These are phyloP conservation scores for Acestrorhynchus altus DNA, from an alignment of 2,797 vertebrate genomes.

Conservation along the genomic window DNA sequence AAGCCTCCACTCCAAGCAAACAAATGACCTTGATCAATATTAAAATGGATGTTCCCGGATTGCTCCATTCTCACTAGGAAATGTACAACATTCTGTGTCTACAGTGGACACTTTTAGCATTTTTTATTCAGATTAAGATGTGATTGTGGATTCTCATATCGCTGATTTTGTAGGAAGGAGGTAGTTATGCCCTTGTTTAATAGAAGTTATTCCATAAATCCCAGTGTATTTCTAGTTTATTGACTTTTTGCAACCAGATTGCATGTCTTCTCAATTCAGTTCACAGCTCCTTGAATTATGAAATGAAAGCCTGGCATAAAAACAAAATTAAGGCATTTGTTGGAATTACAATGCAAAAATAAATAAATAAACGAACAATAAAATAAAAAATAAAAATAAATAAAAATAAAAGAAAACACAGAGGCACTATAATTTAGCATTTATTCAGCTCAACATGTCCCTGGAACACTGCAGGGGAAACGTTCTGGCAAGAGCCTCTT, in stretches of 20 bases:
- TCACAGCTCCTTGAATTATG: conserved; percentile 40
- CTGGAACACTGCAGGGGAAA: conserved; percentile 29
- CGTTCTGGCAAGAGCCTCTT: conserved; percentile 32
- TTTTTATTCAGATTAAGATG: conserved; percentile 34
- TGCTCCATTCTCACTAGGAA: neutral
- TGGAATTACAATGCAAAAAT: conserved; percentile 28
- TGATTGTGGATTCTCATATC: conserved; percentile 17
- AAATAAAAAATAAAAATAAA: no score
- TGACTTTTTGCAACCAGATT: conserved; percentile 9
- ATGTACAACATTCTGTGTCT: neutral
- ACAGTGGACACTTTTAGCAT: neutral
- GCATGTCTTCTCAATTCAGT: neutral
- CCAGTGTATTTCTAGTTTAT: conserved; percentile 5
- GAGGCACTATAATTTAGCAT: conserved; percentile 34
- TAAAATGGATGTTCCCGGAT: conserved; percentile 19
- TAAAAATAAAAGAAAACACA: no score
- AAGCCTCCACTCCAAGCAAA: conserved; percentile 17
- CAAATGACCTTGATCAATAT: conserved; percentile 46
- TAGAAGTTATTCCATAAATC: conserved; percentile 28
- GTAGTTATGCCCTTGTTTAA: neutral
- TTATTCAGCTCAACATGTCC: conserved; percentile 38
- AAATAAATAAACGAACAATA: no score
- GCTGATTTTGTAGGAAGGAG: neutral
- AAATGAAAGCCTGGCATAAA: conserved; percentile 40
- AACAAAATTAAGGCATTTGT: conserved; percentile 41